These are phyloP conservation scores for Melipona quadrifasciata DNA, from an alignment of 1,140 invertebrate genomes.

Conservation along the genomic window DNA sequence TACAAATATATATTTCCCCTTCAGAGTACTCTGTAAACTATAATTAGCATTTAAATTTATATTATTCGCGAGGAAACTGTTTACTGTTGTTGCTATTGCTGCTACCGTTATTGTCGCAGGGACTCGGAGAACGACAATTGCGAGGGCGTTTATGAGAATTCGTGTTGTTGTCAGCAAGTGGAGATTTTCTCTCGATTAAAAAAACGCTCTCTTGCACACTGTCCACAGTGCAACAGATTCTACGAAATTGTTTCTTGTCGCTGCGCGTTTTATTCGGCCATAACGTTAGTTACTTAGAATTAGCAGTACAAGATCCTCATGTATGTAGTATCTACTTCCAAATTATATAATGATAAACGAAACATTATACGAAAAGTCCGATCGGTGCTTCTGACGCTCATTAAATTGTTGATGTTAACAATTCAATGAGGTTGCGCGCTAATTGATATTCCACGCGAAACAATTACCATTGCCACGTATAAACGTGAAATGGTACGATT, in stretches of 20 bases:
- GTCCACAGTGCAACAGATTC: slow-evolving; percentile 1
- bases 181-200: slow-evolving; percentile 42
- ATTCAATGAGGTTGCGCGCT: background rate
- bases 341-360: background rate
- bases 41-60: background rate
- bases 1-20: no score
- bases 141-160: slow-evolving; percentile 44
- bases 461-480: background rate
- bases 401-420: background rate
- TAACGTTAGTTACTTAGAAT: background rate
- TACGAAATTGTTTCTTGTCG: background rate
- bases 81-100: background rate
- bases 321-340: no score
- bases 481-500: background rate
- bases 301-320: background rate
- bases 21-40: background rate
- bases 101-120: background rate
- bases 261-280: background rate
- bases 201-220: background rate
- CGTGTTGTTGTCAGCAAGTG: background rate
- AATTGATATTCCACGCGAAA: background rate
- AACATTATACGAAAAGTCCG: background rate
- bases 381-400: no score
- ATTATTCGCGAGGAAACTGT: background rate
- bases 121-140: background rate